Conservation (phyloP, 2,888 invertebrate genomes). For the Drosophila mulleri region DNA sequence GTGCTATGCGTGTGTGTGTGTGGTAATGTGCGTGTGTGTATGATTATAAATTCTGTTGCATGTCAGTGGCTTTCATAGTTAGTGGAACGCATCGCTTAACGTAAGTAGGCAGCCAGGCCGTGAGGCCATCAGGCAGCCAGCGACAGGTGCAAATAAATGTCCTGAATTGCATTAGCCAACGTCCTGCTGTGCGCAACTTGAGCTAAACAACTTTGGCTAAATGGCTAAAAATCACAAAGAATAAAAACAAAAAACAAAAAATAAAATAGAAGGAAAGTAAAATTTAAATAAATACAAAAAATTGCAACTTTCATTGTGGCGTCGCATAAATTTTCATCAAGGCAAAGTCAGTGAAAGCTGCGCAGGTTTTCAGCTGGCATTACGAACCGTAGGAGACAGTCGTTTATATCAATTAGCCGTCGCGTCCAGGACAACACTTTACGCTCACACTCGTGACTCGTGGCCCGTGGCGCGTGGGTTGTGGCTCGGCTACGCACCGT, state of each 20-base stretch:
- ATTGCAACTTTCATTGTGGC: conserved; percentile 51
- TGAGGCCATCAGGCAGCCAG: neutral
- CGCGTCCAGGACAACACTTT: conserved; percentile 55
- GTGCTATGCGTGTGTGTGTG: neutral
- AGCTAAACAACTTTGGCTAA: conserved; percentile 28
- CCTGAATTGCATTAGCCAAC: conserved; percentile 61
- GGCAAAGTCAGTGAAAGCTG: conserved; percentile 59
- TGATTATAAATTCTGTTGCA: conserved; percentile 77
- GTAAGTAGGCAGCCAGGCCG: conserved; percentile 6
- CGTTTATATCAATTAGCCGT: conserved; percentile 77
- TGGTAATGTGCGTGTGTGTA: conserved; percentile 1
- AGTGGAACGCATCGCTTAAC: conserved; percentile 20
- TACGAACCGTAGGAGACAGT: conserved; percentile 69
- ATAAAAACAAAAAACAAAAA: neutral
- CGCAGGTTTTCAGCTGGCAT: conserved; percentile 34
- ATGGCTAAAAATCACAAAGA: conserved; percentile 2
- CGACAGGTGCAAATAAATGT: conserved; percentile 69
- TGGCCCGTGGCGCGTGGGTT: conserved; percentile 3
- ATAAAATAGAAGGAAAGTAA: conserved; percentile 2
- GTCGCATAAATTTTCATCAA: conserved; percentile 72
- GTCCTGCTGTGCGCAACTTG: conserved; percentile 1
- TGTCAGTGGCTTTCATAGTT: conserved; percentile 55
- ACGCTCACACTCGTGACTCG: conserved; percentile 8
- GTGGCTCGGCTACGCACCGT: neutral
- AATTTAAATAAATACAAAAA: conserved; percentile 13